A percentile compares a stretch with the other conserved stretches of the same genome.
Conservation (phyloP, 2,888 invertebrate species). For the Drosophila greeni region DNA sequence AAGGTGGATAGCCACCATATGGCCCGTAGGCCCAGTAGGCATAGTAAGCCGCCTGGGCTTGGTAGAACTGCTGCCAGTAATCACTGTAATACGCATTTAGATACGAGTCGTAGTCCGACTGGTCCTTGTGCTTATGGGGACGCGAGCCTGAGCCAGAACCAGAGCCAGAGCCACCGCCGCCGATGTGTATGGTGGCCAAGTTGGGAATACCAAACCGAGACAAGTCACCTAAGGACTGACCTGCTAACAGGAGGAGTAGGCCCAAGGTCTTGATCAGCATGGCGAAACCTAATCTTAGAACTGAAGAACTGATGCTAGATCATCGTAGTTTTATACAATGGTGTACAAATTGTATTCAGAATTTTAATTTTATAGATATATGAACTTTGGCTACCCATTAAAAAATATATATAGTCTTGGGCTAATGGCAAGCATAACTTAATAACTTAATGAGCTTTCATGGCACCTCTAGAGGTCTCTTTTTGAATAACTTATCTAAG, state of each 20-base stretch:
- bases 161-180: neutral
- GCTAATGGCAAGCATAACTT: constrained; percentile 8
- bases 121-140: neutral
- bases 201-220: neutral
- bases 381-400: constrained; percentile 1
- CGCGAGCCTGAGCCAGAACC: neutral
- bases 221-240: neutral
- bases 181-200: neutral
- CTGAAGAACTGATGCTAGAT: neutral
- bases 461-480: neutral
- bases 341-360: neutral
- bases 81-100: neutral
- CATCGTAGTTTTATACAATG: constrained; percentile 3
- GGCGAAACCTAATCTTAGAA: neutral
- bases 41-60: constrained; percentile 7
- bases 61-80: constrained; percentile 8
- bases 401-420: neutral
- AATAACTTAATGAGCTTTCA: constrained; percentile 5
- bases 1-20: constrained; percentile 1
- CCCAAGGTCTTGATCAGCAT: constrained; percentile 9
- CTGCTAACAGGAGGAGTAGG: neutral
- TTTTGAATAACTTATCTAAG: constrained; percentile 1
- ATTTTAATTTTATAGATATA: neutral
- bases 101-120: constrained; percentile 2
- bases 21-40: constrained; percentile 1